Evolutionary conservation across 2,888 invertebrate genomes (phyloP).

Genomic region (Noctua janthe): DNA sequence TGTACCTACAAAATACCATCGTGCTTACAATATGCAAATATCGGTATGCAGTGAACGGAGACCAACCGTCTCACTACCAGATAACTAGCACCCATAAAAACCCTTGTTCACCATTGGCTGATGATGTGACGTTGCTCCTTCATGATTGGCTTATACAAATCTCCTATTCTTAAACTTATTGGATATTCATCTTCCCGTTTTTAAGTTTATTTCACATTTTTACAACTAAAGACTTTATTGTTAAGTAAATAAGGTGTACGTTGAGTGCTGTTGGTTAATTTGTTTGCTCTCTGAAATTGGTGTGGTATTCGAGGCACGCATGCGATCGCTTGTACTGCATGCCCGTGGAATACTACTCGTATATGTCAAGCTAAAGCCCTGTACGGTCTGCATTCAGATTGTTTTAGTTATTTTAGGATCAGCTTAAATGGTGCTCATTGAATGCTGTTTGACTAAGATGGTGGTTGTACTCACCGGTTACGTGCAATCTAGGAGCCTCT

Average conservation of each 20-base stretch:
- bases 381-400: slow-evolving; percentile 83
- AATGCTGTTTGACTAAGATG: slow-evolving; percentile 60
- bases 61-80: slow-evolving; percentile 76
- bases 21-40: slow-evolving; percentile 76
- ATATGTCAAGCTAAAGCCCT: slow-evolving; percentile 79
- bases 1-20: slow-evolving; percentile 55
- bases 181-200: slow-evolving; percentile 66
- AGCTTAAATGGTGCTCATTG: slow-evolving; percentile 69
- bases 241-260: slow-evolving; percentile 67
- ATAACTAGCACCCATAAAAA: slow-evolving; percentile 71
- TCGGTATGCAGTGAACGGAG: slow-evolving; percentile 75
- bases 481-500: slow-evolving; percentile 34
- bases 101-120: slow-evolving; percentile 65
- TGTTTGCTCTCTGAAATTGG: slow-evolving; percentile 75
- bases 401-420: slow-evolving; percentile 81
- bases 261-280: slow-evolving; percentile 63
- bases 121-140: slow-evolving; percentile 44
- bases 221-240: slow-evolving; percentile 65
- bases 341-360: slow-evolving; percentile 81
- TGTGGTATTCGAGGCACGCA: slow-evolving; percentile 82
- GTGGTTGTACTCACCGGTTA: slow-evolving; percentile 33
- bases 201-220: slow-evolving; percentile 37
- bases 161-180: slow-evolving; percentile 69
- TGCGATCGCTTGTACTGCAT: slow-evolving; percentile 80
- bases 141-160: slow-evolving; percentile 73